Base-by-base conservation (phyloP, 2,888 invertebrate species). In the Cephus pygmeus region DNA sequence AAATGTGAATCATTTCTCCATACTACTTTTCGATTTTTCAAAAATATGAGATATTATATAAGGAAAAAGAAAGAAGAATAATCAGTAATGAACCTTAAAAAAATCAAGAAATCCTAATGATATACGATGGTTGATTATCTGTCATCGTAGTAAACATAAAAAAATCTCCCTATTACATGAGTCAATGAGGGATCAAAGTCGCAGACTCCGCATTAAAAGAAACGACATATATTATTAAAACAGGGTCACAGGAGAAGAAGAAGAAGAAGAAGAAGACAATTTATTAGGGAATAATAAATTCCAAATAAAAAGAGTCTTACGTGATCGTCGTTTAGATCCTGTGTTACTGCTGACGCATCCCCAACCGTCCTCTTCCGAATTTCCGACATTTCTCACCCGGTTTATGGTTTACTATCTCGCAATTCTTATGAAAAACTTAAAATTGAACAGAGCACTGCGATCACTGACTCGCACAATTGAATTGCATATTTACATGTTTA, bases 261-360 rank as follows among this genome's bases (percentile, higher is more conserved):
- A 34, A 56, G 23, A n/a, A n/a, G n/a, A n/a, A n/a, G n/a, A 15
- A 40, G 15, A 23, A 56, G 9, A 56, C 56, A 56, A 23, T 23
- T 56, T 23, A 56, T 56, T 23, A 23, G 15, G 3, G 12, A 15
- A 74, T 36, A 74, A 74, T 34, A 74, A 31, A 74, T n/a, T 34
- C 15, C 34, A 33, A 30, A 69, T 69, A 69, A 73, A 15, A 71
- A 71, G 30, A 4, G 15, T 69, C 81, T 84, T 87, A 91, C 91
- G 86, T 91, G 91, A 82, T 89, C 88, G 73, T 91, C 90, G 78
- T 82, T 89, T 85, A 88, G 87, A 84, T 89, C 88, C 83, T 87
- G 88, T 83, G 86, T 79, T 78, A 84, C 79, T 73, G 81, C 76
- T 75, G 88, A 83, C 79, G 85, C 81, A 86, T 91, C 90, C 73